phyloP scores from a whole-genome alignment of 2,113 vertebrate genomes.

The Petroica traversi region DNA sequence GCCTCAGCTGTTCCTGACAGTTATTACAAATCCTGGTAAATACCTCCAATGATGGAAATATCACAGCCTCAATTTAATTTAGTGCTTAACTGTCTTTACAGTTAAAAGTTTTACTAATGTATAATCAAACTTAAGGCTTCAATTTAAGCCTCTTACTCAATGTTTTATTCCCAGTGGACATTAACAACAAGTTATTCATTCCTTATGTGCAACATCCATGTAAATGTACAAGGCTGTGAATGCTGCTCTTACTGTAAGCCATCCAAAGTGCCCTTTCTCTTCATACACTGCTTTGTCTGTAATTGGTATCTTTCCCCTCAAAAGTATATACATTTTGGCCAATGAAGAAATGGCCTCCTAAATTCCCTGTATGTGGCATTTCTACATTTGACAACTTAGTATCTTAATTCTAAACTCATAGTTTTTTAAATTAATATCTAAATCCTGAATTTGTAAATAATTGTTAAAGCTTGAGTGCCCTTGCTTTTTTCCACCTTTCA shows the following conservation, averaged over 20 bases:
- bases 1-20: not conserved
- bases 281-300: not conserved
- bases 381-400: not conserved
- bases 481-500: not conserved
- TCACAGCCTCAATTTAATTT: not conserved
- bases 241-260: not conserved
- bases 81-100: not conserved
- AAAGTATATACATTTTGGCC: not conserved
- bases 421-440: not conserved
- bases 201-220: not conserved
- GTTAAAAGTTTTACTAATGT: not conserved
- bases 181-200: not conserved
- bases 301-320: not conserved
- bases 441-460: not conserved
- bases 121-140: not conserved
- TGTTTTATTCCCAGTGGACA: not conserved
- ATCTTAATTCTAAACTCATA: not conserved
- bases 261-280: not conserved
- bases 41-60: not conserved
- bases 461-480: not conserved
- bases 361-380: not conserved
- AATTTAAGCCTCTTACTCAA: conserved; percentile 9
- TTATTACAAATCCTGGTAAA: not conserved
- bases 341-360: not conserved
- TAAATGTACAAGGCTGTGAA: not conserved